A percentile compares a stretch with the other conserved stretches of the same genome.
phyloP scores from a whole-genome alignment of 2,113 vertebrate genomes.

The Campylorhamphus procurvoides region DNA sequence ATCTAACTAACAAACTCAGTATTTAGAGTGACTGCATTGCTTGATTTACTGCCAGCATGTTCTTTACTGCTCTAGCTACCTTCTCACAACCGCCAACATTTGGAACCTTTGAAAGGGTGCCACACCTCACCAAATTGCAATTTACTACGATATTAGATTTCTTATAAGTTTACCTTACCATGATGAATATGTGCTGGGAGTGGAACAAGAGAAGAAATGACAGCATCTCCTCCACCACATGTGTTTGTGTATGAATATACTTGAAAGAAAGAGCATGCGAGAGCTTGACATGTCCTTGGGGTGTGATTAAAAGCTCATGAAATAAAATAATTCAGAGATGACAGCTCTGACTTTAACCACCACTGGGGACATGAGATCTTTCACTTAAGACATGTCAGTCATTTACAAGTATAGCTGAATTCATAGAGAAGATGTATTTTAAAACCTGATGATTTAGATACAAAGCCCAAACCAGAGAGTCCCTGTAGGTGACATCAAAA shows the following conservation, averaged over 20 bases:
- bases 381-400: not conserved
- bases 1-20: not conserved
- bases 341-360: conserved; percentile 27
- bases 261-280: not conserved
- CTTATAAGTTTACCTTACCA: not conserved
- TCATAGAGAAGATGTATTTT: not conserved
- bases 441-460: not conserved
- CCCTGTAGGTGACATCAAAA: not conserved
- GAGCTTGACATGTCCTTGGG: conserved; percentile 9
- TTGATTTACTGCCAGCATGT: not conserved
- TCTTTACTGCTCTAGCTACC: not conserved
- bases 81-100: not conserved
- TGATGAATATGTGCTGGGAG: not conserved
- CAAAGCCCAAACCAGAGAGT: not conserved
- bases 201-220: not conserved
- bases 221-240: not conserved
- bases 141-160: not conserved
- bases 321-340: conserved; percentile 16
- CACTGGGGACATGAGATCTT: conserved; percentile 4
- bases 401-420: not conserved
- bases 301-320: conserved; percentile 14
- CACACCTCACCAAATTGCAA: not conserved
- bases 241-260: not conserved
- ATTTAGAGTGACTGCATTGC: not conserved
- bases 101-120: not conserved